phyloP scores from a whole-genome alignment of 2,113 vertebrate species.

The Corydoras sp. region DNA sequence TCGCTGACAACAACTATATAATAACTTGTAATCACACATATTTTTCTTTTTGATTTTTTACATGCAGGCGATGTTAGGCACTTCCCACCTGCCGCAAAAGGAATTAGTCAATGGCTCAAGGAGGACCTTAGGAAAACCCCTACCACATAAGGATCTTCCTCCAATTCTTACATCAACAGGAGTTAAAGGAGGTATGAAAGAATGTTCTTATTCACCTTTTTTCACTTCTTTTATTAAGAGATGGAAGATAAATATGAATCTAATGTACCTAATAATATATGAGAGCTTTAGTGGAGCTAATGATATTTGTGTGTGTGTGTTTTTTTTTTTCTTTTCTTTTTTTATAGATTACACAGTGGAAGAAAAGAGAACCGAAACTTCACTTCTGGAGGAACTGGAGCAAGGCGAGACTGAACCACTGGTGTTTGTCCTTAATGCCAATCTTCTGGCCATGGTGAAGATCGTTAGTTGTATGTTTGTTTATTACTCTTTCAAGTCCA shows the following conservation, averaged over 20 bases:
- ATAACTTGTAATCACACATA: too few relatives aligned
- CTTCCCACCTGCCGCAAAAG: conserved; percentile 71
- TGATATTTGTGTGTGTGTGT: too few relatives aligned
- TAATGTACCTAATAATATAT: too few relatives aligned
- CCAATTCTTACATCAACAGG: conserved; percentile 97
- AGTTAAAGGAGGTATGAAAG: conserved; percentile 86
- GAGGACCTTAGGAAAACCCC: conserved; percentile 84
- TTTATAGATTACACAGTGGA: conserved; percentile 91
- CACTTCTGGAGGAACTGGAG: conserved; percentile 86
- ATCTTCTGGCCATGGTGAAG: conserved; percentile 89
- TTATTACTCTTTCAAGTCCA: not conserved
- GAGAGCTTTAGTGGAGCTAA: too few relatives aligned
- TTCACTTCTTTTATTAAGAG: not conserved
- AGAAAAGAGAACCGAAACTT: conserved; percentile 87
- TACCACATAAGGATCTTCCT: conserved; percentile 90
- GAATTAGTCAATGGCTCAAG: conserved; percentile 82
- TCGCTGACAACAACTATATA: too few relatives aligned
- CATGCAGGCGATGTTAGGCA: conserved; percentile 66
- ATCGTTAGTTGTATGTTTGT: conserved; percentile 77
- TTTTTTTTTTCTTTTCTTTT: not conserved
- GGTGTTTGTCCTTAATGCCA: conserved; percentile 92
- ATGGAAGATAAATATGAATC: too few relatives aligned
- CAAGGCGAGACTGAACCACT: conserved; percentile 68
- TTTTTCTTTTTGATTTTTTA: not conserved
- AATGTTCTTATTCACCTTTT: not conserved